These are phyloP conservation scores for Polylopha cassiicola DNA, from an alignment of 2,888 invertebrate species.

Conservation along the genomic window DNA sequence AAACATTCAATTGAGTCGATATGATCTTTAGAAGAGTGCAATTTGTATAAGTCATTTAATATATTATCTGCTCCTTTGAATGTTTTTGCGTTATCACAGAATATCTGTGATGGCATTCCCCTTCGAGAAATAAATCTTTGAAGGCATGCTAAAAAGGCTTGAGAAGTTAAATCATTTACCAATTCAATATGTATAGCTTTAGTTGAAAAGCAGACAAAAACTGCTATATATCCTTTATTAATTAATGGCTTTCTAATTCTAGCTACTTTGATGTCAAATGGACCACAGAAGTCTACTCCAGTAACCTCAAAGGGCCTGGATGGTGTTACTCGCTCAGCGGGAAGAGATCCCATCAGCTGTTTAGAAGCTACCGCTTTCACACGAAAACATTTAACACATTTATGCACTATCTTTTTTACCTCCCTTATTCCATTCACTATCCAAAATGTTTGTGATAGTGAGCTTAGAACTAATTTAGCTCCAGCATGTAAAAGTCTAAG, in stretches of 20 bases:
- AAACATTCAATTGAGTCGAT: slow-evolving; percentile 7
- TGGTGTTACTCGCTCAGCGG: background rate
- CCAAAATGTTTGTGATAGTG: slow-evolving; percentile 11
- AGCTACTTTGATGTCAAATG: slow-evolving; percentile 14
- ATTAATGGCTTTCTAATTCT: slow-evolving; percentile 12
- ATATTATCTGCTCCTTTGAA: slow-evolving; percentile 22
- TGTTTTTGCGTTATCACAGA: slow-evolving; percentile 25
- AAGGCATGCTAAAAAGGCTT: slow-evolving; percentile 24
- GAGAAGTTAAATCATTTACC: slow-evolving; percentile 18
- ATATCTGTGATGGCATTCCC: slow-evolving; percentile 20
- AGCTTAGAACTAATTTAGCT: slow-evolving; percentile 7
- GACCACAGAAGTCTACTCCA: slow-evolving; percentile 22
- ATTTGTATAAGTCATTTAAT: slow-evolving; percentile 19
- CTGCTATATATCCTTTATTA: slow-evolving; percentile 17
- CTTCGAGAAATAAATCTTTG: slow-evolving; percentile 23
- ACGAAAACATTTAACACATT: slow-evolving; percentile 16
- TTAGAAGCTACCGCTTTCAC: slow-evolving; percentile 7
- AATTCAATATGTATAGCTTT: slow-evolving; percentile 23
- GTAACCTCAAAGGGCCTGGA: slow-evolving; percentile 12
- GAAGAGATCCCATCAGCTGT: slow-evolving; percentile 12
- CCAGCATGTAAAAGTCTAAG: slow-evolving; percentile 15
- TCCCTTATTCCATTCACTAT: slow-evolving; percentile 12
- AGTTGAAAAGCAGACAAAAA: slow-evolving; percentile 22
- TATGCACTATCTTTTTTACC: slow-evolving; percentile 14
- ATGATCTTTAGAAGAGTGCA: slow-evolving; percentile 10